Percentiles rank a stretch among this genome's conserved stretches.
Evolutionary conservation across 1,140 invertebrate species (phyloP).

Genomic region (Eriosoma lanigerum): DNA sequence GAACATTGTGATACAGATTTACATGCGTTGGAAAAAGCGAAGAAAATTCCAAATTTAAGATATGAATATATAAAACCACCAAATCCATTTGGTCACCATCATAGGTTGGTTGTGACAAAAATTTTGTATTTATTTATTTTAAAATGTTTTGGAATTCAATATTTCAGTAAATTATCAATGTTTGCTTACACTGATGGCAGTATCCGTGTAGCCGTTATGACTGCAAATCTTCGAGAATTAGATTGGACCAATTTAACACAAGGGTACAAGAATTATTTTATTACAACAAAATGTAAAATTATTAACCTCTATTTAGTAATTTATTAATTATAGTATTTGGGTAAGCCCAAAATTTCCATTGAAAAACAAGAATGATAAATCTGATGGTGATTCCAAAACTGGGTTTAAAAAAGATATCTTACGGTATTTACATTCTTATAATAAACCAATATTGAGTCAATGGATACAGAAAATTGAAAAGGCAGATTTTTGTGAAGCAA

Average conservation of each 20-base stretch:
- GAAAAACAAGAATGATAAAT: background rate
- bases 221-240: conserved; percentile 85
- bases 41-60: conserved; percentile 65
- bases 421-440: conserved; percentile 79
- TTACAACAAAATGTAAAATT: too few relatives aligned
- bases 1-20: conserved; percentile 9
- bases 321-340: conserved; percentile 50
- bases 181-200: conserved; percentile 79
- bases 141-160: conserved; percentile 55
- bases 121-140: background rate
- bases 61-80: conserved; percentile 72
- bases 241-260: conserved; percentile 96
- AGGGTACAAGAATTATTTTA: conserved; percentile 65
- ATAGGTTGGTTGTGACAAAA: conserved; percentile 66
- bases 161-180: conserved; percentile 82
- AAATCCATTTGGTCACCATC: conserved; percentile 83
- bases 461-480: conserved; percentile 75
- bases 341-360: conserved; percentile 44
- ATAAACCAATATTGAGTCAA: conserved; percentile 65
- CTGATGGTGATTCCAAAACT: conserved; percentile 73
- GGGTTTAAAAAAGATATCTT: conserved; percentile 82
- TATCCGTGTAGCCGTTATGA: conserved; percentile 83
- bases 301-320: background rate
- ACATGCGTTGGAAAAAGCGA: background rate
- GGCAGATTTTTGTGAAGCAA: conserved; percentile 78